phyloP scores from a whole-genome alignment of 2,888 invertebrate species.

The Helicoverpa assulta region DNA sequence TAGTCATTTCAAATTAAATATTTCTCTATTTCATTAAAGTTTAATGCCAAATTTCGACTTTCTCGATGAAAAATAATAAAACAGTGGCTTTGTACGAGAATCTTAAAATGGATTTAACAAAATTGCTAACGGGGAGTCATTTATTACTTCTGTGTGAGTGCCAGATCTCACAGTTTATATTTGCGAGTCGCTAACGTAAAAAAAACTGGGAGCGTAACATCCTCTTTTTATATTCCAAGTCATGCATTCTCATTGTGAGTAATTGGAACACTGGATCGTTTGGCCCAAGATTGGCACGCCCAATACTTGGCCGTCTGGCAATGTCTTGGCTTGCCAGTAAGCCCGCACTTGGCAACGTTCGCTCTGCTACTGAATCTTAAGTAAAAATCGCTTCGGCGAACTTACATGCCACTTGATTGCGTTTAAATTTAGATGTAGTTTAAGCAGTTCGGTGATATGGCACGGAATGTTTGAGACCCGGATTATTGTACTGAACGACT shows the following conservation, averaged over 20 bases:
- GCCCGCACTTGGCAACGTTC: conserved; percentile 60
- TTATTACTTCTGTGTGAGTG: conserved; percentile 17
- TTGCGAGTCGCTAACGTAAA: conserved; percentile 8
- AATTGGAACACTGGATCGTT: conserved; percentile 45
- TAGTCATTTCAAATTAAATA: background rate
- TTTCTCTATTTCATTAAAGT: background rate
- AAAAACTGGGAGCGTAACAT: conserved; percentile 18
- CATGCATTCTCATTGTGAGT: conserved; percentile 53
- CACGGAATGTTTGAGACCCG: conserved; percentile 16
- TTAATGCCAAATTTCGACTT: too few species aligned
- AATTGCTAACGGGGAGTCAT: background rate
- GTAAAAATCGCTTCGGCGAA: conserved; percentile 61
- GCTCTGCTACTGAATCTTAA: conserved; percentile 61
- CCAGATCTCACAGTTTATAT: conserved; percentile 10
- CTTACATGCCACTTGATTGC: conserved; percentile 61
- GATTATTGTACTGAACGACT: conserved; percentile 18
- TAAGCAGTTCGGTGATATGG: conserved; percentile 31
- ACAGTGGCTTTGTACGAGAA: background rate
- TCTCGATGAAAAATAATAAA: background rate
- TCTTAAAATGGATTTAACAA: conserved; percentile 1
- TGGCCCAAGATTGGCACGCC: conserved; percentile 38
- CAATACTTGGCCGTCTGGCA: conserved; percentile 41
- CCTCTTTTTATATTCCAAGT: conserved; percentile 36
- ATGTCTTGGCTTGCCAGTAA: conserved; percentile 54
- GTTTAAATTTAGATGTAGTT: conserved; percentile 56